Base-by-base conservation (phyloP, 1,140 invertebrate genomes). In the Apis dorsata region DNA sequence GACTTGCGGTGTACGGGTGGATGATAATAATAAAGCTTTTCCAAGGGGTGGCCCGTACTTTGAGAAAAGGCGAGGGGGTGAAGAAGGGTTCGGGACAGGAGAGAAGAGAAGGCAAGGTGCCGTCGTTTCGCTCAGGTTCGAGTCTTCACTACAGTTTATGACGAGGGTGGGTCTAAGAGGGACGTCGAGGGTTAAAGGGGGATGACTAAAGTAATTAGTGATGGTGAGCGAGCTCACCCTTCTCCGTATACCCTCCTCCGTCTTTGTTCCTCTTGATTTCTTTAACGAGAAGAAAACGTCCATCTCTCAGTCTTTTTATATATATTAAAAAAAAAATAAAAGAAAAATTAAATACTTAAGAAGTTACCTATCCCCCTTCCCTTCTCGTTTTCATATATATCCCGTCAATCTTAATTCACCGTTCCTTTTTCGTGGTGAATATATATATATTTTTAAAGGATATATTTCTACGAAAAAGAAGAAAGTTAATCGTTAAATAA, bases 141-240 rank as follows among this genome's bases (percentile, higher is more conserved):
- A 91, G 84, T 85, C 81, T 88, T 88, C 88, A 87, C 90, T 90
- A 89, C 88, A 90, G 85, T 91, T 92, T 87, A 82, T 88, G 88
- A 89, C 88, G 86, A 89, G 85, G 88, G 89, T 88, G 84, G 83
- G 88, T 85, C 85, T 88, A 84, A 85, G 85, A 87, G 85, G 85
- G 85, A 88, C 82, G 84, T 75, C 86, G 85, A 86, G 88, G 85
- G 85, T 81, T 88, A 83, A 85, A 87, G 88, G 85, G 88, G 85
- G 85, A 88, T 90, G 86, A 87, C 87, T 89, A 88, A 90, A 90
- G 90, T 92, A 92, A 92, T 92, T 92, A 92, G 91, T 90, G 86
- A 88, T 88, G 91, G 90, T 87, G 86, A 87, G 86, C 85, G 88
- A 89, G 81, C 69, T 80, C 81, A 80, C 79, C 81, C 83, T 72